These are phyloP conservation scores for Ethmia dodecea DNA, from an alignment of 2,888 invertebrate species.

Conservation along the genomic window DNA sequence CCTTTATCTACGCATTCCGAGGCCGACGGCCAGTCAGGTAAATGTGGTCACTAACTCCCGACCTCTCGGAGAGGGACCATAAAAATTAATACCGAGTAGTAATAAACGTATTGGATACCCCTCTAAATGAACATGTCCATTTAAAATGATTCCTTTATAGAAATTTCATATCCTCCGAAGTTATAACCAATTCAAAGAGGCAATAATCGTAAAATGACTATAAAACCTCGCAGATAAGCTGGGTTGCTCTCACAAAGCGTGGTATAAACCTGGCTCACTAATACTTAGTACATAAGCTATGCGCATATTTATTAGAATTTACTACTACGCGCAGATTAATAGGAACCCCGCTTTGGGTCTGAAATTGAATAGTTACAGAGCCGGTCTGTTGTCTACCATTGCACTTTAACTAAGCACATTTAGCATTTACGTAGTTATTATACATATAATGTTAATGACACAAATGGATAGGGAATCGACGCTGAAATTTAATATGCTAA, in stretches of 20 bases:
- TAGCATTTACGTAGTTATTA: too few species aligned
- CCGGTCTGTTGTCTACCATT: too few species aligned
- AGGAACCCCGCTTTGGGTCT: too few species aligned
- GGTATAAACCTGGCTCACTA: constrained; percentile 44
- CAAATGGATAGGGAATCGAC: too few species aligned
- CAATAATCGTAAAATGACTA: constrained; percentile 71
- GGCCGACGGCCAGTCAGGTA: not conserved
- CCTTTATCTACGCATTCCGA: not conserved
- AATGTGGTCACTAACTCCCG: not conserved
- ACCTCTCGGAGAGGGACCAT: constrained; percentile 27
- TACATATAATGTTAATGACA: too few species aligned
- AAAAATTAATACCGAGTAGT: constrained; percentile 52
- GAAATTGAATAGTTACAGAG: too few species aligned
- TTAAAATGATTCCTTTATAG: constrained; percentile 64
- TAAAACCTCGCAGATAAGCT: constrained; percentile 66
- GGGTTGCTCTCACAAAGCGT: constrained; percentile 49
- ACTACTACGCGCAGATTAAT: constrained; percentile 15
- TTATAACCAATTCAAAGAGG: constrained; percentile 69
- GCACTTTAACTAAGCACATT: too few species aligned
- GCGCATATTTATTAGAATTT: constrained; percentile 37
- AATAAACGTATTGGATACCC: constrained; percentile 43
- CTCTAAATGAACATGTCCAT: constrained; percentile 68
- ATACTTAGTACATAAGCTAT: constrained; percentile 36
- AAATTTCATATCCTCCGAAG: constrained; percentile 70
- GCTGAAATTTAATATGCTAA: too few species aligned